Conservation (phyloP, 2,888 invertebrate species). For the Allolobophora icterica region DNA sequence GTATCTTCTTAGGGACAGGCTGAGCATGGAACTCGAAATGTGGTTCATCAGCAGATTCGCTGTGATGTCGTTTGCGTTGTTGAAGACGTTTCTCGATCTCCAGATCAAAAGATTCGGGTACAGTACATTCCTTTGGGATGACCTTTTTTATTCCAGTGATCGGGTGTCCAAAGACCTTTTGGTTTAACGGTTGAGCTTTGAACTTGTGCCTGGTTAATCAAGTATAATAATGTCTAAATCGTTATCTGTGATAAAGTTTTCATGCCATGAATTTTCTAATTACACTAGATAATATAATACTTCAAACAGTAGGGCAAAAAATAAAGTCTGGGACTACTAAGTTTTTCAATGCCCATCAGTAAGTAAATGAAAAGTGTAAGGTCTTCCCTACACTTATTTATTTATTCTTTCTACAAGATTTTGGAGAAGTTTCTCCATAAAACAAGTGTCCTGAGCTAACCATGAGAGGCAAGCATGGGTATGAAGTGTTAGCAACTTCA, state of each 20-base stretch:
- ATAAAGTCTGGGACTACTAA: too few relatives aligned
- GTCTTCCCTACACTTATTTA: too few relatives aligned
- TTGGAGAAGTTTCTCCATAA: too few relatives aligned
- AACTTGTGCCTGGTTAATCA: constrained; percentile 69
- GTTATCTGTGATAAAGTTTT: background rate
- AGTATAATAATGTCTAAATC: constrained; percentile 25
- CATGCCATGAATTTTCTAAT: too few relatives aligned
- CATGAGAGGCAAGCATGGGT: too few relatives aligned
- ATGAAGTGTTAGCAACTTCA: too few relatives aligned
- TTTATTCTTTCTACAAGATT: too few relatives aligned
- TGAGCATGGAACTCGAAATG: constrained; percentile 76
- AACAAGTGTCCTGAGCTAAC: too few relatives aligned
- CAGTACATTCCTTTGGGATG: constrained; percentile 70
- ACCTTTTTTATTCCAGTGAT: constrained; percentile 66
- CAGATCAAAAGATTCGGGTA: constrained; percentile 71
- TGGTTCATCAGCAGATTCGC: constrained; percentile 66
- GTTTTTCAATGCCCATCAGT: too few relatives aligned
- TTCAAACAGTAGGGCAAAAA: background rate
- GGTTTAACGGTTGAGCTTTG: constrained; percentile 74
- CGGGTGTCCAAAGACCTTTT: constrained; percentile 70
- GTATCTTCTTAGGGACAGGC: constrained; percentile 70
- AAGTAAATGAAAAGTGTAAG: too few relatives aligned
- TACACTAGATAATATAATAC: background rate
- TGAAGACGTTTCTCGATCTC: constrained; percentile 46
- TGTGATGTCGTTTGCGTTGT: constrained; percentile 44